phyloP scores from a whole-genome alignment of 1,140 invertebrate species.

The Aphis gossypii region DNA sequence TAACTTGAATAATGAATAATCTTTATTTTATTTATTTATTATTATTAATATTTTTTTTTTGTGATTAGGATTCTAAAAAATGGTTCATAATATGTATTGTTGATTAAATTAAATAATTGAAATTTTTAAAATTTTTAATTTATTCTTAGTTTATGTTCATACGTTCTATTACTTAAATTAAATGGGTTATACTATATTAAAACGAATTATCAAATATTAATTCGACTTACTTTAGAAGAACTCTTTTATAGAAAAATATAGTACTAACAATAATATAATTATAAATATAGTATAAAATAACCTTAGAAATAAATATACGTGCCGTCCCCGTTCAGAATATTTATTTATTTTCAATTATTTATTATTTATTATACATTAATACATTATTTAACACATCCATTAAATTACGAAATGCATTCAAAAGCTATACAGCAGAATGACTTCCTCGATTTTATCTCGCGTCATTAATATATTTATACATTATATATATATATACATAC shows the following conservation, averaged over 20 bases:
- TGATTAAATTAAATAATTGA: background rate
- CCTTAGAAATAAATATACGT: too few relatives aligned
- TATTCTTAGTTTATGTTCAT: too few relatives aligned
- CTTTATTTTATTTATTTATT: background rate
- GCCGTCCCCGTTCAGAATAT: background rate
- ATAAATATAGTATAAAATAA: too few relatives aligned
- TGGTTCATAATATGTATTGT: background rate
- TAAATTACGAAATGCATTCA: background rate
- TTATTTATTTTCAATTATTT: background rate
- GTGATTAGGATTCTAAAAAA: background rate
- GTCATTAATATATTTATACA: background rate
- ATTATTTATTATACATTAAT: background rate
- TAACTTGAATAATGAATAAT: background rate
- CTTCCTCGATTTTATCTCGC: background rate
- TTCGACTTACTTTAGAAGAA: too few relatives aligned
- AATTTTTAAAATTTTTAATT: too few relatives aligned
- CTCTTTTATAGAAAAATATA: too few relatives aligned
- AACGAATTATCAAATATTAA: too few relatives aligned
- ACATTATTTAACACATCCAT: background rate
- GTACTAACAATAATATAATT: too few relatives aligned
- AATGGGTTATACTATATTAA: too few relatives aligned
- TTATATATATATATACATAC: background rate
- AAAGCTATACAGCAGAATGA: background rate
- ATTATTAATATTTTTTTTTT: background rate
- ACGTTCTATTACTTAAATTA: too few relatives aligned